Conservation (phyloP, 2,888 invertebrate species). For the Elgonia sp. region DNA sequence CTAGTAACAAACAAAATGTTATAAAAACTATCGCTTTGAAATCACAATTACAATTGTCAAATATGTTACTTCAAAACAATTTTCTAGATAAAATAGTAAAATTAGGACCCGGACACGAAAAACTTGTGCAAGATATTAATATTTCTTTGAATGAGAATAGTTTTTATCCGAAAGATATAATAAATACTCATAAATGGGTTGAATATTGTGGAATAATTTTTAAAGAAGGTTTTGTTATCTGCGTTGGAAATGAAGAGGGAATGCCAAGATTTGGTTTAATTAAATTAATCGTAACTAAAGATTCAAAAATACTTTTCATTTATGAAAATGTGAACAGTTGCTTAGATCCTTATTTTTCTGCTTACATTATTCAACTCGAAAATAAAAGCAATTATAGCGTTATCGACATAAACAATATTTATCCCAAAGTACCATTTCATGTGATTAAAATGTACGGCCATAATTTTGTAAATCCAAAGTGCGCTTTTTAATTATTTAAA, state of each 20-base stretch:
- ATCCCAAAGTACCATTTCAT: constrained; percentile 21
- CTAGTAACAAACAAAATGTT: too few species aligned
- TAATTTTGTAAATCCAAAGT: constrained; percentile 4
- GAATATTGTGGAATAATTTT: constrained; percentile 27
- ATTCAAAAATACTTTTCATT: constrained; percentile 18
- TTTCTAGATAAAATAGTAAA: constrained; percentile 13
- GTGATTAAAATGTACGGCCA: constrained; percentile 18
- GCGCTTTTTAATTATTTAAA: constrained; percentile 11
- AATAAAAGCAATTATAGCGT: not conserved
- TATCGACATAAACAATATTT: not conserved
- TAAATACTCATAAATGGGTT: constrained; percentile 36
- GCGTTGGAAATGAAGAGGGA: constrained; percentile 35
- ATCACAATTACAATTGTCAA: constrained; percentile 11
- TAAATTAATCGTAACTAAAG: not conserved
- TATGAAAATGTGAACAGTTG: constrained; percentile 8
- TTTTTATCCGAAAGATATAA: constrained; percentile 10
- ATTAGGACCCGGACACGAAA: constrained; percentile 8
- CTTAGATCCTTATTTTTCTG: not conserved
- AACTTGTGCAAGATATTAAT: constrained; percentile 7
- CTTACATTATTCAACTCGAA: not conserved
- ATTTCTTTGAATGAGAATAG: constrained; percentile 6
- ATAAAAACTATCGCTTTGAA: constrained; percentile 29
- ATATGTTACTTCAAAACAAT: constrained; percentile 7
- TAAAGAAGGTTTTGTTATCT: constrained; percentile 5
- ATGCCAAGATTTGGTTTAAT: constrained; percentile 41